Conservation (phyloP, 2,888 invertebrate species). For the Drosophila eohydei region DNA sequence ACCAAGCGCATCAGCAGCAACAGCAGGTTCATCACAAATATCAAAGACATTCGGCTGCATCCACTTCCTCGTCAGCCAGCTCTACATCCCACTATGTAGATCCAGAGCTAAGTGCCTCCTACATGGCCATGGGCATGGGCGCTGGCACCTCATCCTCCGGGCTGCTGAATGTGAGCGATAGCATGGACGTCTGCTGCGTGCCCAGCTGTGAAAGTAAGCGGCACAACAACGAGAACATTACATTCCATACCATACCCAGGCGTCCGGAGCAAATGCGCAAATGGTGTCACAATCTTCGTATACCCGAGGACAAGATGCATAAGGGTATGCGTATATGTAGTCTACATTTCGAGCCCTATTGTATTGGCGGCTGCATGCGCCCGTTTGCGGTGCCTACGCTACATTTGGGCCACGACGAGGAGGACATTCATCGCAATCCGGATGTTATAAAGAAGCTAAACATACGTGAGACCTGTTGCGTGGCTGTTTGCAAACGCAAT, state of each 20-base stretch:
- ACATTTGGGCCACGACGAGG: slow-evolving; percentile 78
- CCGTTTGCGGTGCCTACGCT: slow-evolving; percentile 82
- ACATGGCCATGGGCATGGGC: slow-evolving; percentile 51
- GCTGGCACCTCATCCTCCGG: slow-evolving; percentile 39
- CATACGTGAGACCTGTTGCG: slow-evolving; percentile 81
- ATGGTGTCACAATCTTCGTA: slow-evolving; percentile 82
- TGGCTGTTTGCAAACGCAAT: slow-evolving; percentile 77
- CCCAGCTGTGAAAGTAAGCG: slow-evolving; percentile 80
- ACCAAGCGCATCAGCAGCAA: not conserved
- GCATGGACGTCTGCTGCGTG: slow-evolving; percentile 78
- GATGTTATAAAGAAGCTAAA: slow-evolving; percentile 82
- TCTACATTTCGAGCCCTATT: slow-evolving; percentile 80
- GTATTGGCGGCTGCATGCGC: slow-evolving; percentile 82
- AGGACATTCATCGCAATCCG: slow-evolving; percentile 80
- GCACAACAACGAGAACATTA: slow-evolving; percentile 78
- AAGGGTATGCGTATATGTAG: slow-evolving; percentile 82
- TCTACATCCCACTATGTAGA: slow-evolving; percentile 69
- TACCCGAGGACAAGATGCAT: slow-evolving; percentile 76
- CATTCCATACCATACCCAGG: slow-evolving; percentile 81
- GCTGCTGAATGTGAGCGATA: slow-evolving; percentile 64
- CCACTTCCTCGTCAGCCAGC: slow-evolving; percentile 73
- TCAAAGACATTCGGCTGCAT: slow-evolving; percentile 71
- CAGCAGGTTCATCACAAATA: slow-evolving; percentile 53
- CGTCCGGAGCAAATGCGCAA: slow-evolving; percentile 81
- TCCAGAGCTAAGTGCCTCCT: slow-evolving; percentile 55